Evolutionary conservation across 2,797 vertebrate genomes (phyloP).

Genomic region (Eupleurogrammus muticus): DNA sequence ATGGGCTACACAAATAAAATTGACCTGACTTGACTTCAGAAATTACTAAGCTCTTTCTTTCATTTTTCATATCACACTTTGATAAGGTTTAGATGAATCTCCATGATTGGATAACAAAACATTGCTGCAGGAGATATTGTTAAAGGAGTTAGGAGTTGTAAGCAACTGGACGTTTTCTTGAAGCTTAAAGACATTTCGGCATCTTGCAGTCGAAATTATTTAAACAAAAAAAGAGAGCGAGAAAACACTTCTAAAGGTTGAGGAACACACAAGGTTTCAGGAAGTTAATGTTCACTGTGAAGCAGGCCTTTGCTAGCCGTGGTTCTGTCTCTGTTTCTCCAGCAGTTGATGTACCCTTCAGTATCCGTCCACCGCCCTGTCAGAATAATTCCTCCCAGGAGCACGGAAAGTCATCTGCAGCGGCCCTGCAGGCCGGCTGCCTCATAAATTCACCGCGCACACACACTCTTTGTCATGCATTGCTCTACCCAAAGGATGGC

Average conservation of each 20-base stretch:
- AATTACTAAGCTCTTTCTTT: background rate
- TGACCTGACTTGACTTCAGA: background rate
- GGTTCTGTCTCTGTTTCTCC: conserved; percentile 26
- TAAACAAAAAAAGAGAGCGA: background rate
- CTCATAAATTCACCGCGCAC: conserved; percentile 69
- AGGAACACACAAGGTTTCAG: background rate
- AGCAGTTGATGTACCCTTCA: conserved; percentile 56
- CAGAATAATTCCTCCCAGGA: conserved; percentile 68
- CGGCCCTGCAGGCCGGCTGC: conserved; percentile 60
- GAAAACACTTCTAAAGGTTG: background rate
- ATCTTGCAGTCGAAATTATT: no score
- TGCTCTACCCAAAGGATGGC: conserved; percentile 44
- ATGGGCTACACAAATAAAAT: no score
- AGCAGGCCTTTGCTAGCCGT: conserved; percentile 8
- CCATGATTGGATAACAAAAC: background rate
- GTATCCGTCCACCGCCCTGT: conserved; percentile 61
- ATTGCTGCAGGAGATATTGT: background rate
- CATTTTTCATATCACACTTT: background rate
- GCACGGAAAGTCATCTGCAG: conserved; percentile 66
- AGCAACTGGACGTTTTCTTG: no score
- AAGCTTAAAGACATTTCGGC: no score
- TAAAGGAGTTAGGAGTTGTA: no score
- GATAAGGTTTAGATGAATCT: background rate
- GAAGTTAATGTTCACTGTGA: conserved; percentile 28
- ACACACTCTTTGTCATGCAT: conserved; percentile 64